These are phyloP conservation scores for Apolygus lucorum DNA, from an alignment of 1,140 invertebrate species.

Conservation along the genomic window DNA sequence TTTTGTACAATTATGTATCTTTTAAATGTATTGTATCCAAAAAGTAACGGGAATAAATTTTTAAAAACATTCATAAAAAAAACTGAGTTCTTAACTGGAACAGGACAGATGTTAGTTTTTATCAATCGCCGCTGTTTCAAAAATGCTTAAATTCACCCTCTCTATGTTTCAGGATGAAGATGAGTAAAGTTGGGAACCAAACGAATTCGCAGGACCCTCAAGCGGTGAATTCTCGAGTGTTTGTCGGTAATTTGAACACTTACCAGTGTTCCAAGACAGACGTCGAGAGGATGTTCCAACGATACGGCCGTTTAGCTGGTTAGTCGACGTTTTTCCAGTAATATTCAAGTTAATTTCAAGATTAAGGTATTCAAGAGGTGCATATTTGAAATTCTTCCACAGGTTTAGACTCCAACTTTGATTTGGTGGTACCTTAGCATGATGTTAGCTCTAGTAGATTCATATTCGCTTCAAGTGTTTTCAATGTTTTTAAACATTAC, in stretches of 20 bases:
- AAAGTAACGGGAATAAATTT: background rate
- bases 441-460: too few relatives aligned
- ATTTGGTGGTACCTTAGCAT: too few relatives aligned
- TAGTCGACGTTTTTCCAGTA: constrained; percentile 36
- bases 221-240: constrained; percentile 76
- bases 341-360: background rate
- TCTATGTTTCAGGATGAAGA: constrained; percentile 51
- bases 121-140: background rate
- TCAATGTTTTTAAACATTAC: too few relatives aligned
- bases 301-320: constrained; percentile 75
- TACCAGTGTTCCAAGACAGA: constrained; percentile 82
- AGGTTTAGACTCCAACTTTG: too few relatives aligned
- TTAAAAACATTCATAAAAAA: too few relatives aligned
- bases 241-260: constrained; percentile 85
- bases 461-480: too few relatives aligned
- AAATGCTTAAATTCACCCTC: too few relatives aligned
- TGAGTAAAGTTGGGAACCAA: constrained; percentile 78
- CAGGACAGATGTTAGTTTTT: too few relatives aligned
- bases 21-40: too few relatives aligned
- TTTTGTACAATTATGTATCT: too few relatives aligned
- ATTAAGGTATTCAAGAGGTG: background rate
- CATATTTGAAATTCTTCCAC: background rate
- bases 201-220: constrained; percentile 81
- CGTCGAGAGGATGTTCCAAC: constrained; percentile 76
- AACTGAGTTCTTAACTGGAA: too few relatives aligned